phyloP scores from a whole-genome alignment of 2,113 vertebrate species.

The Bufo gargarizans region DNA sequence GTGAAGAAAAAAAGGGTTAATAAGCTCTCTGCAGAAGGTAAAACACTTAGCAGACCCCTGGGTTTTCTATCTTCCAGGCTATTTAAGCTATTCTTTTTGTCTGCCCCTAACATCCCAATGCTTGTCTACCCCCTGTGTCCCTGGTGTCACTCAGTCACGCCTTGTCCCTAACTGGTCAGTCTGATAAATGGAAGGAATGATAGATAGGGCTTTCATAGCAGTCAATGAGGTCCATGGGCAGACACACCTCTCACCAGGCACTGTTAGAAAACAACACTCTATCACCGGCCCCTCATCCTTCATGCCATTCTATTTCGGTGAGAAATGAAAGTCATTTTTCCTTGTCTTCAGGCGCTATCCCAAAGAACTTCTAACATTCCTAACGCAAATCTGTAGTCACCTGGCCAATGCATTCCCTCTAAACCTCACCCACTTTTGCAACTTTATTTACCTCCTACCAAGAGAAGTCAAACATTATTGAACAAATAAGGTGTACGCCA shows the following conservation, averaged over 20 bases:
- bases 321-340: not conserved
- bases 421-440: no score
- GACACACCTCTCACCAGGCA: not conserved
- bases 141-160: slow-evolving; percentile 42
- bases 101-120: slow-evolving; percentile 11
- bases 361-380: not conserved
- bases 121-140: slow-evolving; percentile 44
- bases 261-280: not conserved
- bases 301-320: not conserved
- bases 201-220: slow-evolving; percentile 38
- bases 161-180: slow-evolving; percentile 31
- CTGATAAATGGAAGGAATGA: slow-evolving; percentile 38
- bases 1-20: not conserved
- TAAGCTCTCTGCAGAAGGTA: slow-evolving; percentile 13
- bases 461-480: no score
- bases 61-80: slow-evolving; percentile 12
- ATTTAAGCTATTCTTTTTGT: slow-evolving; percentile 17
- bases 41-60: slow-evolving; percentile 32
- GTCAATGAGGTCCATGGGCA: slow-evolving; percentile 8
- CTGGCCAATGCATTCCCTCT: no score
- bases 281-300: not conserved
- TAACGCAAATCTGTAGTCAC: not conserved
- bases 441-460: no score
- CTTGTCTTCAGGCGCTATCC: not conserved
- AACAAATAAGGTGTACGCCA: no score